Conservation (phyloP, 2,797 vertebrate genomes). For the Limosa lapponica region DNA sequence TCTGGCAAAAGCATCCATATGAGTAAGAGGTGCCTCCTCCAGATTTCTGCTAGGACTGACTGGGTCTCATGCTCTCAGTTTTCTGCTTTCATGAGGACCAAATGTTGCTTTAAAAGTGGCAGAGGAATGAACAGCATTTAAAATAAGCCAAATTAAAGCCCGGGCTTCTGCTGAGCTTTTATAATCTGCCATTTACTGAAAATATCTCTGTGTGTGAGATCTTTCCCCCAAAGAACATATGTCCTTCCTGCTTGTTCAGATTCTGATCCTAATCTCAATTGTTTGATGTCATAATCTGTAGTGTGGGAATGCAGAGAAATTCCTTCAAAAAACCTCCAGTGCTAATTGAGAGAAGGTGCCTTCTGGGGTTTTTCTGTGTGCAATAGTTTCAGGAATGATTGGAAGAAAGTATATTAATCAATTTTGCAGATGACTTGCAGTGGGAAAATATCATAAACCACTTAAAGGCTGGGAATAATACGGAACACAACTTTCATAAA, state of each 20-base stretch:
- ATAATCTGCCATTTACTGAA: constrained; percentile 46
- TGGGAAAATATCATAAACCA: constrained; percentile 33
- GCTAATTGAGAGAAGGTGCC: constrained; percentile 54
- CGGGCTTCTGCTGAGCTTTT: constrained; percentile 31
- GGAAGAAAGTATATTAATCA: constrained; percentile 51
- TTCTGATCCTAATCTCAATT: constrained; percentile 56
- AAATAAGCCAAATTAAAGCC: constrained; percentile 27
- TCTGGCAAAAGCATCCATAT: not conserved
- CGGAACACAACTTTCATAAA: constrained; percentile 2
- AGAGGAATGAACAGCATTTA: not conserved
- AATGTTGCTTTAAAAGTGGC: constrained; percentile 12
- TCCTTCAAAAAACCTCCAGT: not conserved
- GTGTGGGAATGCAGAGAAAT: constrained; percentile 45
- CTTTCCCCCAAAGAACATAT: constrained; percentile 47
- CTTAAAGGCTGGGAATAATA: constrained; percentile 7
- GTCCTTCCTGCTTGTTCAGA: constrained; percentile 56
- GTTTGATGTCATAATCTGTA: constrained; percentile 64
- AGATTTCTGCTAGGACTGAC: not conserved
- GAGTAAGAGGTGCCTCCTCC: not conserved
- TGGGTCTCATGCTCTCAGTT: not conserved
- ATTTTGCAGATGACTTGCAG: constrained; percentile 48
- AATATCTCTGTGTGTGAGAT: constrained; percentile 42
- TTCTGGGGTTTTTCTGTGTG: constrained; percentile 18
- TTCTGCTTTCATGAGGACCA: not conserved
- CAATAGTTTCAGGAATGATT: constrained; percentile 29